Evolutionary conservation across 2,113 vertebrate species (phyloP).

Genomic region (Boulengeromyrus knoepffleri): DNA sequence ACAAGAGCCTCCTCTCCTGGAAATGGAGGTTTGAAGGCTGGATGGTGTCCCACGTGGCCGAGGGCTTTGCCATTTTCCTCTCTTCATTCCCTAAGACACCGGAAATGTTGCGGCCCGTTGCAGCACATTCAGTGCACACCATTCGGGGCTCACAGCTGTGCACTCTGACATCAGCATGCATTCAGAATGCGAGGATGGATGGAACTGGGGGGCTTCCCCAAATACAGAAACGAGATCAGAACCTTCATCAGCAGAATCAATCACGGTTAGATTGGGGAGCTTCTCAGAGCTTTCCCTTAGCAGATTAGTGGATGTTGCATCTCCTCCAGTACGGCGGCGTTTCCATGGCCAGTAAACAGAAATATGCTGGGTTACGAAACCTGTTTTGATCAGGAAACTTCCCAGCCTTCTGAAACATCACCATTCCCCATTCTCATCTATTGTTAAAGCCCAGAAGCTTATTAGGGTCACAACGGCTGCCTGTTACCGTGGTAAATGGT

Average conservation of each 20-base stretch:
- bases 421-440: background rate
- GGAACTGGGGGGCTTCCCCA: background rate
- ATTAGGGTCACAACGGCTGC: background rate
- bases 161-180: background rate
- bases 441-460: background rate
- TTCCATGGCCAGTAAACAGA: background rate
- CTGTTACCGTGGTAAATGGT: conserved; percentile 83
- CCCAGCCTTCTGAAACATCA: background rate
- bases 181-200: background rate
- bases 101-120: background rate
- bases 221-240: background rate
- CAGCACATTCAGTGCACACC: background rate
- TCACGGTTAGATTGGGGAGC: background rate
- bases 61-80: background rate
- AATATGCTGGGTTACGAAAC: too few species aligned
- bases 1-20: background rate
- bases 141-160: background rate
- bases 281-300: background rate
- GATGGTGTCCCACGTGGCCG: background rate
- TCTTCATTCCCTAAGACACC: background rate
- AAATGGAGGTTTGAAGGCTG: background rate
- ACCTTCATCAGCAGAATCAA: background rate
- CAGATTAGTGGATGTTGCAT: background rate
- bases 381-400: background rate
- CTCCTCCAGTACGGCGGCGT: background rate